phyloP scores from a whole-genome alignment of 2,888 invertebrate genomes.

The Romanomermis culicivorax region DNA sequence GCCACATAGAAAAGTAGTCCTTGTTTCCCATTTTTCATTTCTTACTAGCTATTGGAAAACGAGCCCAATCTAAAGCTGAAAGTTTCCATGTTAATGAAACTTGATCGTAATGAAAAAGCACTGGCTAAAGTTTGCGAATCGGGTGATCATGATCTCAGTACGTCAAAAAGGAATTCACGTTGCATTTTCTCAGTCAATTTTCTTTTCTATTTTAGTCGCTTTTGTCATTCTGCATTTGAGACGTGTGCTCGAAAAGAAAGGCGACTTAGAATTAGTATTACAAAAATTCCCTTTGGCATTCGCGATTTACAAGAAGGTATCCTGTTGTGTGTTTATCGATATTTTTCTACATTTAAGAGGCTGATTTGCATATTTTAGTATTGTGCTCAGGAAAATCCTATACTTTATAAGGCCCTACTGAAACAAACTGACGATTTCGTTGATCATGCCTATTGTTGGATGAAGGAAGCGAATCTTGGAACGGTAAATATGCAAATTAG shows the following conservation, averaged over 20 bases:
- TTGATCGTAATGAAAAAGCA: constrained; percentile 61
- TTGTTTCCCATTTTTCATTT: no score
- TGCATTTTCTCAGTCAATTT: background rate
- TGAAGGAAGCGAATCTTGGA: constrained; percentile 43
- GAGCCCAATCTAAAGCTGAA: constrained; percentile 47
- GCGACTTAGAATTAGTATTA: constrained; percentile 45
- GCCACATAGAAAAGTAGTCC: background rate
- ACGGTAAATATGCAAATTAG: no score
- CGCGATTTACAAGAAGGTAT: constrained; percentile 48
- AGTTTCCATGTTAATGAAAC: constrained; percentile 54
- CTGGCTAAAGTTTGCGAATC: constrained; percentile 73
- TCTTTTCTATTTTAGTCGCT: constrained; percentile 38
- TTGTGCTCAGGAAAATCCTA: constrained; percentile 48
- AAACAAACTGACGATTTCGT: constrained; percentile 73
- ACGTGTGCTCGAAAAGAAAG: constrained; percentile 44
- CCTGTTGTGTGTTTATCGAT: no score
- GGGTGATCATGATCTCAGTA: constrained; percentile 65
- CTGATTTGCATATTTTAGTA: constrained; percentile 36
- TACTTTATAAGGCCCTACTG: constrained; percentile 53
- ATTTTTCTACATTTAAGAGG: no score
- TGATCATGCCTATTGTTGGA: constrained; percentile 57
- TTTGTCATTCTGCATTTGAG: constrained; percentile 62
- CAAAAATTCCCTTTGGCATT: constrained; percentile 59
- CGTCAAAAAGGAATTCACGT: background rate
- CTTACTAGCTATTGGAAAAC: constrained; percentile 67